Percentiles rank a stretch among this genome's conserved stretches.
These are phyloP conservation scores for Papilio dardanus DNA, from an alignment of 1,140 invertebrate genomes.

Conservation along the genomic window DNA sequence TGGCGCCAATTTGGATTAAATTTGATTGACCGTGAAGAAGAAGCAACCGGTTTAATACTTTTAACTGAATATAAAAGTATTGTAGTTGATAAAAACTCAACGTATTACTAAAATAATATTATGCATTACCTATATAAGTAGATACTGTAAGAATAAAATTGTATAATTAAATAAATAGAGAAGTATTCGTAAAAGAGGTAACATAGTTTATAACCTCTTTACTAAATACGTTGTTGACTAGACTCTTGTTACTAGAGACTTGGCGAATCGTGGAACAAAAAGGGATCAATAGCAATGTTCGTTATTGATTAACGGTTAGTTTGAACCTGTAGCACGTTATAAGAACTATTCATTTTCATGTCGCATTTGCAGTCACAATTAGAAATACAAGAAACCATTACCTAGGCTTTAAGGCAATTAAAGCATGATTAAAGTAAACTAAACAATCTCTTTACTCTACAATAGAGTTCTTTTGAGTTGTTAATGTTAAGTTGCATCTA, in stretches of 20 bases:
- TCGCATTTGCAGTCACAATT: background rate
- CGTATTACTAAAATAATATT: background rate
- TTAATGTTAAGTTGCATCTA: too few species aligned
- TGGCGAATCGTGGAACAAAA: slow-evolving; percentile 35
- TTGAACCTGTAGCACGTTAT: slow-evolving; percentile 47
- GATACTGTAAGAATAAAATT: background rate
- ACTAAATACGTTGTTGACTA: background rate
- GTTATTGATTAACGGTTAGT: slow-evolving; percentile 51
- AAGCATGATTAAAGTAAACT: too few species aligned
- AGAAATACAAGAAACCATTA: background rate
- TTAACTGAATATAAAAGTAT: too few species aligned
- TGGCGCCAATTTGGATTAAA: slow-evolving; percentile 5
- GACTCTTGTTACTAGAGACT: slow-evolving; percentile 21
- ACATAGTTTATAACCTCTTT: slow-evolving; percentile 4
- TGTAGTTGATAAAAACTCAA: too few species aligned
- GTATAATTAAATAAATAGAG: background rate
- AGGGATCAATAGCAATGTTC: slow-evolving; percentile 56
- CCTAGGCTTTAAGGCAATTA: background rate
- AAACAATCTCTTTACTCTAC: background rate
- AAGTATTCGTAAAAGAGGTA: background rate
- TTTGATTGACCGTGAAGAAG: background rate
- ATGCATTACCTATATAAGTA: background rate
- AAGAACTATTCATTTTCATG: slow-evolving; percentile 22
- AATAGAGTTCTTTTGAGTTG: background rate
- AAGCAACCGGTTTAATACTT: background rate